A percentile compares a stretch with the other conserved stretches of the same genome.
Evolutionary conservation across 1,140 invertebrate species (phyloP).

Genomic region (Contarinia nasturtii): DNA sequence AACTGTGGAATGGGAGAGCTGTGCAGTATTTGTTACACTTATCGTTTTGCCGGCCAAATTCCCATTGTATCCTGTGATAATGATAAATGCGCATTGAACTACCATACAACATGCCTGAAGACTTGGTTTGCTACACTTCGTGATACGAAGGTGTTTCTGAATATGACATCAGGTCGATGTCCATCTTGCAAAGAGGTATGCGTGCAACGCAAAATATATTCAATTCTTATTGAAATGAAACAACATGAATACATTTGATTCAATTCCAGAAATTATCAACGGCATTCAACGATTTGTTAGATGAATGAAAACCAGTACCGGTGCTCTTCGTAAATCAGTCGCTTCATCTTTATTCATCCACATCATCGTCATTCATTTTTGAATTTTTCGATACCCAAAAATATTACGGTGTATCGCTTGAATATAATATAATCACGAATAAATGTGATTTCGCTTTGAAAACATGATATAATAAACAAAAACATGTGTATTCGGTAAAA

Average conservation of each 20-base stretch:
- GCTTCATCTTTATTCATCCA: neutral
- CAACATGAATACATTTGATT: neutral
- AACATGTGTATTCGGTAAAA: no score
- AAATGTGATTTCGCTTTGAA: no score
- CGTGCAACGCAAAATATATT: neutral
- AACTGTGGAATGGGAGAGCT: no score
- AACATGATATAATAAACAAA: no score
- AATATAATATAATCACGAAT: no score
- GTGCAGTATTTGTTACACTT: no score
- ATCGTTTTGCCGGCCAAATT: conserved; percentile 12
- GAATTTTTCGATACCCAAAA: neutral
- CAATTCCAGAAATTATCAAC: conserved; percentile 17
- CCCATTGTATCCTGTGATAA: conserved; percentile 21
- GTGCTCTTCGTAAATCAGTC: neutral
- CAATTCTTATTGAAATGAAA: no score
- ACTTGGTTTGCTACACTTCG: conserved; percentile 19
- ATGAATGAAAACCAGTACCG: neutral
- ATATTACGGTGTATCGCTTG: no score
- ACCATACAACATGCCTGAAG: conserved; percentile 16
- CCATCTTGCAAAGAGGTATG: conserved; percentile 21
- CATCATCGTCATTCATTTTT: neutral
- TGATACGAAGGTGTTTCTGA: conserved; percentile 16
- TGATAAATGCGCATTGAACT: conserved; percentile 14
- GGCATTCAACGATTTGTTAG: conserved; percentile 9
- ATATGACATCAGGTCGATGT: conserved; percentile 16